Percentiles rank a stretch among this genome's conserved stretches.
These are phyloP conservation scores for Polypterus senegalus DNA, from an alignment of 2,113 vertebrate genomes.

Conservation along the genomic window DNA sequence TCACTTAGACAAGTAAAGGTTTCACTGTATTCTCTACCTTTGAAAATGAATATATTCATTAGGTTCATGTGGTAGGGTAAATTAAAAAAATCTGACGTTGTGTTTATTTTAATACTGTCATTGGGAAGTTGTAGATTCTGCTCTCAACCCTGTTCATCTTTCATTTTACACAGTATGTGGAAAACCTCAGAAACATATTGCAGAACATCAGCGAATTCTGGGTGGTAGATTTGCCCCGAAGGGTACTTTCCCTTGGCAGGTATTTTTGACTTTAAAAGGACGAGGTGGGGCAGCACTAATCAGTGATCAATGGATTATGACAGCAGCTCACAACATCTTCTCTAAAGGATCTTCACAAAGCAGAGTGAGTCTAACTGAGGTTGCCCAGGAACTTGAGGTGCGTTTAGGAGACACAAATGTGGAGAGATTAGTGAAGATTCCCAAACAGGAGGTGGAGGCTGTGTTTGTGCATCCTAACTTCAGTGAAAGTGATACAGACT, in stretches of 20 bases:
- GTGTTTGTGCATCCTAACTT: constrained; percentile 24
- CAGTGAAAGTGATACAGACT: constrained; percentile 21
- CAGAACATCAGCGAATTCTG: constrained; percentile 22
- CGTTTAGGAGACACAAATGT: constrained; percentile 25
- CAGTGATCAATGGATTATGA: constrained; percentile 41
- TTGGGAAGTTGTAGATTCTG: too few species aligned
- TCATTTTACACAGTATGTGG: constrained; percentile 34
- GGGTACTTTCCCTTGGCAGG: constrained; percentile 46
- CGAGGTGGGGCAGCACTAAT: constrained; percentile 37
- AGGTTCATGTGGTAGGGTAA: too few species aligned
- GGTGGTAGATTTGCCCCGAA: constrained; percentile 21
- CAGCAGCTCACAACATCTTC: constrained; percentile 31
- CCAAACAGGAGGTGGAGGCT: background rate
- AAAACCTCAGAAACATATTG: background rate
- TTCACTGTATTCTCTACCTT: too few species aligned
- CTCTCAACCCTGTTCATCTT: too few species aligned
- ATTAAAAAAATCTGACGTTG: too few species aligned
- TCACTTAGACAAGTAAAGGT: too few species aligned
- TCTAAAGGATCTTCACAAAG: accelerated
- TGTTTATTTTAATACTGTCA: too few species aligned
- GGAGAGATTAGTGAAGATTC: accelerated
- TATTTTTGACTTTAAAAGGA: accelerated
- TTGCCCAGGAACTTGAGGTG: constrained; percentile 18
- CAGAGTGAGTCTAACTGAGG: background rate
- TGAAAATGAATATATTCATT: too few species aligned